These are phyloP conservation scores for Petrolisthes manimaculis DNA, from an alignment of 2,888 invertebrate genomes.

Conservation along the genomic window DNA sequence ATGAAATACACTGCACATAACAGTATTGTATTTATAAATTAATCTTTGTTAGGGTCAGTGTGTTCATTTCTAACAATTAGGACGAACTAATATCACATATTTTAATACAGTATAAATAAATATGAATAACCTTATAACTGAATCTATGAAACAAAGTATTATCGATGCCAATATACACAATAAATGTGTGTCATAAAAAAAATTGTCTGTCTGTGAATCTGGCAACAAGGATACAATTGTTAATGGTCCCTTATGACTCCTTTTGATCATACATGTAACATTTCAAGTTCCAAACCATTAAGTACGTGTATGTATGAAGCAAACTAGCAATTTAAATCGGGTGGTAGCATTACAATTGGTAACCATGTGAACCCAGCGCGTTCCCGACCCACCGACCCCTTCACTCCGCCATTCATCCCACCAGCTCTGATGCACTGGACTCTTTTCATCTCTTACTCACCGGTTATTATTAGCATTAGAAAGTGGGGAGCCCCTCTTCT, in stretches of 20 bases:
- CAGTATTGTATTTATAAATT: too few relatives aligned
- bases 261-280: conserved; percentile 12
- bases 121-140: too few relatives aligned
- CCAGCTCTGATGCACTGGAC: conserved; percentile 40
- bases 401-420: conserved; percentile 35
- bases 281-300: conserved; percentile 21
- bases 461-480: conserved; percentile 59
- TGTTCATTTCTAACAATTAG: too few relatives aligned
- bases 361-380: conserved; percentile 38
- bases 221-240: too few relatives aligned
- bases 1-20: too few relatives aligned
- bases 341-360: conserved; percentile 34
- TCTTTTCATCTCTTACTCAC: conserved; percentile 50
- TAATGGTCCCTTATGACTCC: not conserved
- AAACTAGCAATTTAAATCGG: conserved; percentile 40
- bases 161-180: too few relatives aligned
- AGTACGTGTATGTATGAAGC: conserved; percentile 10
- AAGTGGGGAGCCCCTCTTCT: conserved; percentile 51
- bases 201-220: too few relatives aligned
- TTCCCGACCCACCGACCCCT: conserved; percentile 26
- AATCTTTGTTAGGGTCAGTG: too few relatives aligned
- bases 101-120: too few relatives aligned
- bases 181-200: too few relatives aligned
- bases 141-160: too few relatives aligned
- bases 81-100: too few relatives aligned